Percentiles rank a stretch among this genome's conserved stretches.
phyloP scores from a whole-genome alignment of 1,140 invertebrate genomes.

The Streblospio benedicti region DNA sequence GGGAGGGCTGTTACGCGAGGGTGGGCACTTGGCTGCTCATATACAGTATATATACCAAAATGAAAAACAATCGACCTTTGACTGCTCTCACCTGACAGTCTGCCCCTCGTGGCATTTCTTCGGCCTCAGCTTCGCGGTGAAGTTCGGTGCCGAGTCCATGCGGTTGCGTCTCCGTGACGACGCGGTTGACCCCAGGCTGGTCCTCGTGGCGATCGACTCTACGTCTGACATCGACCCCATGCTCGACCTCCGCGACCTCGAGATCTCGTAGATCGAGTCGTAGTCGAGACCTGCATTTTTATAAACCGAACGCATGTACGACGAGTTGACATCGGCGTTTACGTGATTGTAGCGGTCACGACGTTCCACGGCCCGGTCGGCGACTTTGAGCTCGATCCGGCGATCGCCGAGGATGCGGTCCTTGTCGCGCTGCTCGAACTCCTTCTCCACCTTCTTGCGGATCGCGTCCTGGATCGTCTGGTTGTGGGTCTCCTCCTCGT shows the following conservation, averaged over 20 bases:
- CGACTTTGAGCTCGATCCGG: background rate
- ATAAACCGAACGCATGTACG: background rate
- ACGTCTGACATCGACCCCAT: background rate
- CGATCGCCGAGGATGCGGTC: background rate
- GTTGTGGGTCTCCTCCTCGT: too few relatives aligned
- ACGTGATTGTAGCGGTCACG: background rate
- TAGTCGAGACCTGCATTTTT: background rate
- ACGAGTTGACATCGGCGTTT: background rate
- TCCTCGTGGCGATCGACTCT: background rate
- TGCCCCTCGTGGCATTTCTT: constrained; percentile 64
- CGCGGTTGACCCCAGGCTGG: background rate
- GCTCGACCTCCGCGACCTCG: background rate
- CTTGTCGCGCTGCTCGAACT: background rate
- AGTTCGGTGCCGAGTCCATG: constrained; percentile 60
- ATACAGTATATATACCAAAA: too few relatives aligned
- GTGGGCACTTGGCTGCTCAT: too few relatives aligned
- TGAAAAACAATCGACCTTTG: too few relatives aligned
- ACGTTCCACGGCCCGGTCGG: background rate
- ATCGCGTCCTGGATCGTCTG: background rate
- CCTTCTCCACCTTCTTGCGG: constrained; percentile 9
- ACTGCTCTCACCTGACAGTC: too few relatives aligned
- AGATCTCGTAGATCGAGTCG: background rate
- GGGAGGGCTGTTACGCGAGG: too few relatives aligned
- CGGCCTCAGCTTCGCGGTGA: constrained; percentile 77
- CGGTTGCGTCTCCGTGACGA: background rate